phyloP scores from a whole-genome alignment of 53 echinoderm and acorn worm species.

The Temnopleurus reevesii region DNA sequence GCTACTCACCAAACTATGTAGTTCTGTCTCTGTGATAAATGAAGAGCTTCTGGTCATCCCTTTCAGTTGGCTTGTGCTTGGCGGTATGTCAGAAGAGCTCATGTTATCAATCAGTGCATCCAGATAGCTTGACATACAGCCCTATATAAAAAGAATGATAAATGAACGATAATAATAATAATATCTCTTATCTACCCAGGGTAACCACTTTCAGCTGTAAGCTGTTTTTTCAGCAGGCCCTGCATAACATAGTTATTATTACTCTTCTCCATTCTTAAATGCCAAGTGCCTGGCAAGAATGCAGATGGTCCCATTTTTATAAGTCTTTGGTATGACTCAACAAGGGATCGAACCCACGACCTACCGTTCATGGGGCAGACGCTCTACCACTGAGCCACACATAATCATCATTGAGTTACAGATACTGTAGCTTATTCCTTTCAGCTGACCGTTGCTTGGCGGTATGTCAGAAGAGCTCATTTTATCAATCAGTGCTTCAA shows the following conservation, averaged over 20 bases:
- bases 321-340: too few species aligned
- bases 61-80: constrained; percentile 73
- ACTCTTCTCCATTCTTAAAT: too few species aligned
- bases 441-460: constrained; percentile 73
- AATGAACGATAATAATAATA: not conserved
- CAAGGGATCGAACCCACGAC: too few species aligned
- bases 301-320: too few species aligned
- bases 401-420: too few species aligned
- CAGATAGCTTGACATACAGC: constrained; percentile 90
- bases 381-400: too few species aligned
- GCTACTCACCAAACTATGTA: constrained; percentile 78
- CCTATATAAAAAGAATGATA: constrained; percentile 58
- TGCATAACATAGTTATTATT: too few species aligned
- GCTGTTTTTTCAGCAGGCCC: too few species aligned
- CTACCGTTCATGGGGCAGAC: too few species aligned
- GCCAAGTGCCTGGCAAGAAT: too few species aligned
- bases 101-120: constrained; percentile 90
- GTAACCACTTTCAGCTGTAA: too few species aligned
- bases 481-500: constrained; percentile 90
- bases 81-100: constrained; percentile 79
- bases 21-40: constrained; percentile 80
- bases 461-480: constrained; percentile 80
- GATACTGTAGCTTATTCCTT: constrained; percentile 84
- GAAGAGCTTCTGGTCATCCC: constrained; percentile 80
- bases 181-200: too few species aligned